phyloP scores from a whole-genome alignment of 2,888 invertebrate species.

The Ennomos erosarius region DNA sequence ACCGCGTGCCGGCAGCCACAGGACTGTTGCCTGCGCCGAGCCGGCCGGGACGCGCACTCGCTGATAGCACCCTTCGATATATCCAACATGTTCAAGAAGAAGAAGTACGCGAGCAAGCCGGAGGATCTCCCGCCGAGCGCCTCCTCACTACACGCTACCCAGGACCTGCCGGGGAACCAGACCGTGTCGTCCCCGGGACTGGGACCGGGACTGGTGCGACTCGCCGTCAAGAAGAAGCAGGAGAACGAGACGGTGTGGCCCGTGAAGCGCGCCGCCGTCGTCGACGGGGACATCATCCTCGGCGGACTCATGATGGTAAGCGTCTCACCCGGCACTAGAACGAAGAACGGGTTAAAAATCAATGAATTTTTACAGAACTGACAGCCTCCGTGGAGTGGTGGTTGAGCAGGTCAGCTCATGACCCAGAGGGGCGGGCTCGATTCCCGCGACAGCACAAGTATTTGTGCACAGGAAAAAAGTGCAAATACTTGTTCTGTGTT shows the following conservation, averaged over 20 bases:
- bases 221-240: constrained; percentile 37
- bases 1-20: constrained; percentile 1
- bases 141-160: constrained; percentile 7
- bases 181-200: not conserved
- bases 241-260: constrained; percentile 85
- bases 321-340: not conserved
- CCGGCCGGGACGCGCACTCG: constrained; percentile 56
- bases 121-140: constrained; percentile 17
- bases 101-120: constrained; percentile 22
- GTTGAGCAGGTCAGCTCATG: too few species aligned
- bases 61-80: constrained; percentile 72
- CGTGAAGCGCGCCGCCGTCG: constrained; percentile 91
- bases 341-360: too few species aligned
- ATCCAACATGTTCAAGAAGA: constrained; percentile 64
- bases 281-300: constrained; percentile 92
- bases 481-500: too few species aligned
- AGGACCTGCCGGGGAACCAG: not conserved
- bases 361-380: too few species aligned
- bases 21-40: constrained; percentile 1
- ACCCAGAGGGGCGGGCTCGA: too few species aligned
- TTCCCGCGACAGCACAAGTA: too few species aligned
- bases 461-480: too few species aligned
- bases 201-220: constrained; percentile 21
- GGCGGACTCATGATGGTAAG: constrained; percentile 95
- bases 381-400: too few species aligned